Base-by-base conservation (phyloP, 2,113 vertebrate species). In the Charadrius vociferus region DNA sequence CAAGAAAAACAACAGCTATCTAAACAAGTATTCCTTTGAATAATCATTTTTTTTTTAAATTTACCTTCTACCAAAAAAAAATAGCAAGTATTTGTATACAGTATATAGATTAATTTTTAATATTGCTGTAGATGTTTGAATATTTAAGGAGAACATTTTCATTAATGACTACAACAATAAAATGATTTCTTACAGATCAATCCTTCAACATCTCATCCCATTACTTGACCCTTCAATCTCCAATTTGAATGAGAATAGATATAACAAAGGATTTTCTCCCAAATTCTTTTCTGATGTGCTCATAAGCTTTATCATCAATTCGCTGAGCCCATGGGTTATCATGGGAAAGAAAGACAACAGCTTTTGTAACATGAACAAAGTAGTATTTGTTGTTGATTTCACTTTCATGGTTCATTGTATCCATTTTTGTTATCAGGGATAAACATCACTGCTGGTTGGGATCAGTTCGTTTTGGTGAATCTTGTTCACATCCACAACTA, bases 191-290 rank as follows among this genome's bases (percentile, higher is more conserved):
- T 78, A 59, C 82, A 93, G 79, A 92, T 96, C 89, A 95, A 49
- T 96, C 89, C 16, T 77, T 91, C 22, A 90, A 81, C 71, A 70
- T 92, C 94, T 94, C 90, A 70, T 93, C 71, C 62, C 47, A 2
- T 89, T 93, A 90, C 36, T 74, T 90, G 55, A 96, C 86, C 82
- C 43, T 18, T 83, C 49, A 53, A 39, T 92, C 87, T 56, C 70
- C 83, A 86, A 92, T 89, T 80, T 91, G 61, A 85, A 95, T 93
- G 82, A 91, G 97, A 96, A 93, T 59, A 97, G 84, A 66, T 95
- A 75, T 55, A 90, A 90, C 82, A 90, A 95, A 90, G 23, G 11
- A 27, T 71, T 97, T 95, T 61, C 87, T 94, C 81, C 36, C 59
- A 91, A 92, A 94, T 80, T 86, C 7, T 67, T 72, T 37, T 61